phyloP scores from a whole-genome alignment of 2,113 vertebrate genomes.

The Gallinago media region DNA sequence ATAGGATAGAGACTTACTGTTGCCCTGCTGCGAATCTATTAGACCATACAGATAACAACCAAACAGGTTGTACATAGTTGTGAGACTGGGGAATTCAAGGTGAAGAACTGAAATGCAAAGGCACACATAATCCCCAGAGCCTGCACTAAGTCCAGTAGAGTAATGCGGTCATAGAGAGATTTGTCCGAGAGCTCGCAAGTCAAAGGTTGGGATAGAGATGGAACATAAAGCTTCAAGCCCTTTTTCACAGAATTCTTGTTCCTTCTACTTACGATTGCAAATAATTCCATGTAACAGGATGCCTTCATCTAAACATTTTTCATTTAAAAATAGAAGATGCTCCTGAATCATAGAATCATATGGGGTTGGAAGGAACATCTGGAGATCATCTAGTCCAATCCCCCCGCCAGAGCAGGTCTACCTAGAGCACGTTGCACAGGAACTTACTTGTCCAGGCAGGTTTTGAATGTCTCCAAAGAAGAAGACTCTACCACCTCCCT shows the following conservation, averaged over 20 bases:
- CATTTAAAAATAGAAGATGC: neutral
- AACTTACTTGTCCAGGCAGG: no score
- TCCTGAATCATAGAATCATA: neutral
- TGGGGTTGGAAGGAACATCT: no score
- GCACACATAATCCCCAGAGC: neutral
- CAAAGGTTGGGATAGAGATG: neutral
- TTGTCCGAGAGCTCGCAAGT: neutral
- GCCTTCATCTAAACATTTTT: rapidly evolving
- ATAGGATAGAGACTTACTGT: neutral
- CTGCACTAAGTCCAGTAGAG: neutral
- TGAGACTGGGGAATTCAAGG: neutral
- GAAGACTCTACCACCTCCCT: no score
- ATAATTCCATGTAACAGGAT: neutral
- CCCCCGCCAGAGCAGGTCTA: no score
- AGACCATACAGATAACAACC: neutral
- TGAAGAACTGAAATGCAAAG: neutral
- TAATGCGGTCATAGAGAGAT: neutral
- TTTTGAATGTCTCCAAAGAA: no score
- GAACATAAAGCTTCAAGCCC: neutral
- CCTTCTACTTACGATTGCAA: neutral
- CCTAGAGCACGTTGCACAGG: no score
- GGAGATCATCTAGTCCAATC: no score
- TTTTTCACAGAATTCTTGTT: neutral
- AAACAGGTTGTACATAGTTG: neutral
- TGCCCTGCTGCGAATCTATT: neutral